Conservation (phyloP, 2,797 vertebrate genomes). For the Centroberyx gerrardi region DNA sequence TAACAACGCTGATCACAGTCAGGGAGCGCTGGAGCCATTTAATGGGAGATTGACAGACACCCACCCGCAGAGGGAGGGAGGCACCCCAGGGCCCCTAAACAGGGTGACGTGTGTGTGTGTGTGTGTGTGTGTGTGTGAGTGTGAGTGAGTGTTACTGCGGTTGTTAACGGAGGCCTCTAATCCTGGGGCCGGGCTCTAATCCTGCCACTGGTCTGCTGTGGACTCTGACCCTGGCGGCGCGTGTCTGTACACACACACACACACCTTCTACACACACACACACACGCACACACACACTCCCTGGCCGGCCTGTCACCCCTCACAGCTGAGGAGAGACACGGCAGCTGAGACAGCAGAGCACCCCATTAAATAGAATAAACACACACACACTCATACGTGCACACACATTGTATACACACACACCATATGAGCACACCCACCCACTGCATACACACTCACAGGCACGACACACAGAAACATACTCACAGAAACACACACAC, state of each 20-base stretch:
- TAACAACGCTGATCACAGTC: neutral
- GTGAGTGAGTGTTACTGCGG: conserved; percentile 57
- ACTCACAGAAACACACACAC: conserved; percentile 31
- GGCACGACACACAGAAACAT: conserved; percentile 38
- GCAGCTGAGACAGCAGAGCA: conserved; percentile 79
- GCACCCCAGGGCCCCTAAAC: conserved; percentile 39
- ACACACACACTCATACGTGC: conserved; percentile 33
- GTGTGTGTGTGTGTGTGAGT: conserved; percentile 46
- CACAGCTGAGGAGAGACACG: conserved; percentile 76
- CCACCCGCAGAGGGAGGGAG: conserved; percentile 38
- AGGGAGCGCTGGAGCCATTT: conserved; percentile 46
- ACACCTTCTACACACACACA: conserved; percentile 5
- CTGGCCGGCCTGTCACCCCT: conserved; percentile 47
- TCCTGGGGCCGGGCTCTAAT: conserved; percentile 81
- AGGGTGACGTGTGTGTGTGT: conserved; percentile 14
- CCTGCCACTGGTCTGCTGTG: conserved; percentile 74
- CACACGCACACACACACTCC: conserved; percentile 16
- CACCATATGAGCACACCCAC: conserved; percentile 20
- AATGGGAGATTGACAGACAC: conserved; percentile 62
- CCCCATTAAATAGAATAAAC: conserved; percentile 60
- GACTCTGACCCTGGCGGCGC: conserved; percentile 80
- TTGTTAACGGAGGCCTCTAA: conserved; percentile 82
- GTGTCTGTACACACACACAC: conserved; percentile 66
- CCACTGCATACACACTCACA: conserved; percentile 49
- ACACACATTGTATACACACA: conserved; percentile 20